A percentile compares a stretch with the other conserved stretches of the same genome.
Conservation (phyloP, 2,888 invertebrate genomes). For the Aleiodes alternator region DNA sequence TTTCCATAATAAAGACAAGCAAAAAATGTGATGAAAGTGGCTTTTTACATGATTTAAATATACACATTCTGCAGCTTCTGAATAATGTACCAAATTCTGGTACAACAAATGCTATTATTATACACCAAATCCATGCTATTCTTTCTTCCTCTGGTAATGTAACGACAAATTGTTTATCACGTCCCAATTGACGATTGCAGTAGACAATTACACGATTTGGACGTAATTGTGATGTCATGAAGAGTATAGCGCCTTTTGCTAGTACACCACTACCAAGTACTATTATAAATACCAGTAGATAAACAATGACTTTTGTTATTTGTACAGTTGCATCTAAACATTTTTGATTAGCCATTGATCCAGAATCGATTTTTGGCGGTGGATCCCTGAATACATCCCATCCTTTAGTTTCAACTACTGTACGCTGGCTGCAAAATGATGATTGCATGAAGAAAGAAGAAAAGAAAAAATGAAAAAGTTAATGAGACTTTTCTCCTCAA, state of each 20-base stretch:
- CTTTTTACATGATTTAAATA: constrained; percentile 90
- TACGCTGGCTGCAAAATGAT: constrained; percentile 81
- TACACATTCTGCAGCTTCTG: constrained; percentile 89
- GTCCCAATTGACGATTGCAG: constrained; percentile 91
- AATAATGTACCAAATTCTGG: constrained; percentile 93
- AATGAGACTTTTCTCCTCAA: constrained; percentile 21
- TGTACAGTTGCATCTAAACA: constrained; percentile 91
- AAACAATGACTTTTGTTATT: constrained; percentile 89
- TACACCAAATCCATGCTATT: constrained; percentile 95
- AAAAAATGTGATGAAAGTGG: constrained; percentile 83
- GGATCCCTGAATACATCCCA: constrained; percentile 98
- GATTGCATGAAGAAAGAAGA: constrained; percentile 13
- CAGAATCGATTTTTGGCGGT: constrained; percentile 91
- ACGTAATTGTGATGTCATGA: constrained; percentile 93
- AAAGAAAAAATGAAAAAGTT: constrained; percentile 21
- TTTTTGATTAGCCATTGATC: constrained; percentile 91
- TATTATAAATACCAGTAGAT: constrained; percentile 88
- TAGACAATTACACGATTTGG: constrained; percentile 85
- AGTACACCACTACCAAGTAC: constrained; percentile 91
- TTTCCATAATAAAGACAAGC: constrained; percentile 88
- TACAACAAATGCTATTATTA: constrained; percentile 90
- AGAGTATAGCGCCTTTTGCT: constrained; percentile 91
- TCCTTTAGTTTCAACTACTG: constrained; percentile 92
- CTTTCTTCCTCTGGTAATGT: constrained; percentile 89
- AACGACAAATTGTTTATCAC: constrained; percentile 90